These are phyloP conservation scores for Chitala chitala DNA, from an alignment of 2,113 vertebrate species.

Conservation along the genomic window DNA sequence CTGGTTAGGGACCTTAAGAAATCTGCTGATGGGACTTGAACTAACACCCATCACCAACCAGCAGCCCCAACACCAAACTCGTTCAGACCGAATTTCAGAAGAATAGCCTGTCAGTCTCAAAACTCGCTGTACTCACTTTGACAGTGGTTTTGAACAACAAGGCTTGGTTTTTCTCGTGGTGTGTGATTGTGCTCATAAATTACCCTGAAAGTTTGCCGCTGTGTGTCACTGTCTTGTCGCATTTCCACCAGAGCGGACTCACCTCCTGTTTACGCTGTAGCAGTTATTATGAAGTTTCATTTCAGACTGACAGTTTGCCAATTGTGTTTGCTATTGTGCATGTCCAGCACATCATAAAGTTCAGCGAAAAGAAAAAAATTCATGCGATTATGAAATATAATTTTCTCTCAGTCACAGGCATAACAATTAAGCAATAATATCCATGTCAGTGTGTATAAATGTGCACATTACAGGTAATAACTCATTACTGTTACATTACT, in stretches of 20 bases:
- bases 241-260: not conserved
- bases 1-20: too few species aligned
- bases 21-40: too few species aligned
- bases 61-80: too few species aligned
- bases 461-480: constrained; percentile 3
- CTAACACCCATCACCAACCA: too few species aligned
- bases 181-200: too few species aligned
- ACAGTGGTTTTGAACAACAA: too few species aligned
- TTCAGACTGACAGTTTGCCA: not conserved
- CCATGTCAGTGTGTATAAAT: not conserved
- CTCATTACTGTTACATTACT: not conserved
- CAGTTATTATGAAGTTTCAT: not conserved
- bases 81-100: too few species aligned
- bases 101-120: too few species aligned
- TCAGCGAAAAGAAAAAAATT: not conserved
- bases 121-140: too few species aligned
- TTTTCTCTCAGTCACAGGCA: not conserved
- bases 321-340: not conserved
- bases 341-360: not conserved
- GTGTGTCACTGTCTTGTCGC: not conserved
- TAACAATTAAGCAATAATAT: constrained; percentile 7
- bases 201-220: not conserved
- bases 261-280: not conserved
- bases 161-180: too few species aligned
- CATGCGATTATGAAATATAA: not conserved